phyloP scores from a whole-genome alignment of 1,140 invertebrate species.

The Calephelis virginiensis region DNA sequence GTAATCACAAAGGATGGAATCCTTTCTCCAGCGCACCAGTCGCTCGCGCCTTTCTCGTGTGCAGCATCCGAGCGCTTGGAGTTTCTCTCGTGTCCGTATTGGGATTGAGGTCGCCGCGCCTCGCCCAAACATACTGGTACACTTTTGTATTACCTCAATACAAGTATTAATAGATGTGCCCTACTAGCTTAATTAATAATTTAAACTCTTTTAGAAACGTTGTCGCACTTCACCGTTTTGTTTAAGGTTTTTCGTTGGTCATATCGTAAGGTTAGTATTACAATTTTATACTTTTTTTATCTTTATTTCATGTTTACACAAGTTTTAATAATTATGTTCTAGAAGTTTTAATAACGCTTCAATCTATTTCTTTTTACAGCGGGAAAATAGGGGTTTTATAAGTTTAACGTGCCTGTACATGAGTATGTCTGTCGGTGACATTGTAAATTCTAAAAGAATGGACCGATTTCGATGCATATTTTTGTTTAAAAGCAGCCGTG shows the following conservation, averaged over 20 bases:
- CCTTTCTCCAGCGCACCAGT: constrained; percentile 50
- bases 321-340: too few species aligned
- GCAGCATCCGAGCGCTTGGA: constrained; percentile 44
- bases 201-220: constrained; percentile 9
- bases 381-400: too few species aligned
- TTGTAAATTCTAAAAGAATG: too few species aligned
- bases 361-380: too few species aligned
- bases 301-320: too few species aligned
- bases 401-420: too few species aligned
- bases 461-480: too few species aligned
- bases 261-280: too few species aligned
- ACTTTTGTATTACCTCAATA: constrained; percentile 35
- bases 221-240: neutral
- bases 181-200: constrained; percentile 12
- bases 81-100: constrained; percentile 73
- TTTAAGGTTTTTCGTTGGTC: neutral
- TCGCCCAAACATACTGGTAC: constrained; percentile 58
- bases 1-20: constrained; percentile 45
- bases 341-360: too few species aligned
- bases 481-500: too few species aligned
- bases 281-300: too few species aligned
- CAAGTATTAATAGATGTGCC: constrained; percentile 14
- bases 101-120: constrained; percentile 64
- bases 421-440: too few species aligned
- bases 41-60: constrained; percentile 29